Evolutionary conservation across 1,140 invertebrate genomes (phyloP).

Genomic region (Bactericera cockerelli): DNA sequence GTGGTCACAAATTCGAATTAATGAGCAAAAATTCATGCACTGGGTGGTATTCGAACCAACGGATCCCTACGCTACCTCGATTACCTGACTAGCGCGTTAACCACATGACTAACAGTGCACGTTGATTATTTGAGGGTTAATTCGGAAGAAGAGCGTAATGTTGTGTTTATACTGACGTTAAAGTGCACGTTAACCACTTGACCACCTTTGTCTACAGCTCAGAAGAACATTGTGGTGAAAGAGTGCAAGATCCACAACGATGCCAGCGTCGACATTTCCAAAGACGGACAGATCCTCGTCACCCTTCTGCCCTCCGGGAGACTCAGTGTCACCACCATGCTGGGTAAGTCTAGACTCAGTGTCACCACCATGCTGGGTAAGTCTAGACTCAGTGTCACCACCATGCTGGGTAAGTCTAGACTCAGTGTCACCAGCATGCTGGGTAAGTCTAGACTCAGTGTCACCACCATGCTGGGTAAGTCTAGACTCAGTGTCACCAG

Average conservation of each 20-base stretch:
- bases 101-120: too few relatives aligned
- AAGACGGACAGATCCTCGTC: constrained; percentile 59
- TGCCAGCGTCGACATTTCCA: constrained; percentile 68
- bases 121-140: too few relatives aligned
- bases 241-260: constrained; percentile 77
- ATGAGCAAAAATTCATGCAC: too few relatives aligned
- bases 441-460: constrained; percentile 46
- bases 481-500: constrained; percentile 43
- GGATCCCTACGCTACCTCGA: too few relatives aligned
- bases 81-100: too few relatives aligned
- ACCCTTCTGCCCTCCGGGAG: constrained; percentile 49
- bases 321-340: constrained; percentile 40
- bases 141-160: too few relatives aligned
- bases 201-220: constrained; percentile 38
- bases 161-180: too few relatives aligned
- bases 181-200: too few relatives aligned
- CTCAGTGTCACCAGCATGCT: constrained; percentile 43
- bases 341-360: constrained; percentile 48
- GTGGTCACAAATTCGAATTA: too few relatives aligned
- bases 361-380: constrained; percentile 47
- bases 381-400: constrained; percentile 43
- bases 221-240: constrained; percentile 59
- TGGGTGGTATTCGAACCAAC: too few relatives aligned
- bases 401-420: constrained; percentile 45
- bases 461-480: constrained; percentile 46